These are phyloP conservation scores for Chalcis sispes DNA, from an alignment of 2,888 invertebrate genomes.

Conservation along the genomic window DNA sequence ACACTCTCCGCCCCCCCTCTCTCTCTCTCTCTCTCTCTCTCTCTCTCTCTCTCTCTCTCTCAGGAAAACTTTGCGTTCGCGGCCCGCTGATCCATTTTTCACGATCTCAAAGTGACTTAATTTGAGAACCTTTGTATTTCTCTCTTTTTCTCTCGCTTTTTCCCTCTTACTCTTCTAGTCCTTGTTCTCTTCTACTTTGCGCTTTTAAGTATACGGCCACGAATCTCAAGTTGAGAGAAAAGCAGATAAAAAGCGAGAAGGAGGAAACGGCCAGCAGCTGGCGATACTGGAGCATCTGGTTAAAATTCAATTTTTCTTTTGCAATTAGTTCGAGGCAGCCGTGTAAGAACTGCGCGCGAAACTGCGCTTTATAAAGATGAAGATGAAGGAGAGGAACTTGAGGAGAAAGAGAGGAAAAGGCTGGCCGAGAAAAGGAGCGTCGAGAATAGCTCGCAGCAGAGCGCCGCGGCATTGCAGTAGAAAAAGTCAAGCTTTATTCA, in stretches of 20 bases:
- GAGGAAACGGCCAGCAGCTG: not conserved
- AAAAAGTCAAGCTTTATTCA: constrained; percentile 37
- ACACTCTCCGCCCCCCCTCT: constrained; percentile 3
- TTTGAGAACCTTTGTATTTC: constrained; percentile 9
- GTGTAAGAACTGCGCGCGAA: not conserved
- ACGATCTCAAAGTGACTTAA: constrained; percentile 22
- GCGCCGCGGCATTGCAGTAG: constrained; percentile 2
- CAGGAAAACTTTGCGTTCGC: constrained; percentile 3
- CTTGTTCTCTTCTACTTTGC: no score
- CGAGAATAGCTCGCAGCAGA: not conserved
- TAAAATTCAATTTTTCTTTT: constrained; percentile 48
- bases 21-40: not conserved
- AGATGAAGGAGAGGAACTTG: not conserved
- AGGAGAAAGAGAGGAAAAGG: not conserved
- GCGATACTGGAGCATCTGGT: constrained; percentile 23
- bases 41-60: not conserved
- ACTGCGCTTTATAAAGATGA: not conserved
- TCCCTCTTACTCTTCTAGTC: no score
- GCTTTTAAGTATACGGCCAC: no score
- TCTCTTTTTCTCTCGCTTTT: no score
- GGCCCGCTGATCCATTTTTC: constrained; percentile 29
- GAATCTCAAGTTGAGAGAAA: no score
- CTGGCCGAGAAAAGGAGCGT: no score
- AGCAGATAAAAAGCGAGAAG: not conserved
- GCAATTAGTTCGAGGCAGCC: constrained; percentile 43